A percentile compares a stretch with the other conserved stretches of the same genome.
phyloP scores from a whole-genome alignment of 2,797 vertebrate genomes.

The Spizella passerina region DNA sequence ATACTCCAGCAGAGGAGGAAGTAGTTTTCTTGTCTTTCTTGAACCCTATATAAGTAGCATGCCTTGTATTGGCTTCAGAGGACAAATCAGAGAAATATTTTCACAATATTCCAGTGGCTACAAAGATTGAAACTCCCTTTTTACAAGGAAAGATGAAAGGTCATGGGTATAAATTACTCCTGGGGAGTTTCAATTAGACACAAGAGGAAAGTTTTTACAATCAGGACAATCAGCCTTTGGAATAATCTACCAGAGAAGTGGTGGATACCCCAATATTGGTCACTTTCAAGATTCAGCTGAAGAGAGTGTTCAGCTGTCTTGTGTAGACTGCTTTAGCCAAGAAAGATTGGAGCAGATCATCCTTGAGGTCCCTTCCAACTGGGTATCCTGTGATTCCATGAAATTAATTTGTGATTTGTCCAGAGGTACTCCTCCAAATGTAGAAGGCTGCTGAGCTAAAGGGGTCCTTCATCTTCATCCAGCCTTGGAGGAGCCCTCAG shows the following conservation, averaged over 20 bases:
- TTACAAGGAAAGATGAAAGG: background rate
- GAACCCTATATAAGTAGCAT: background rate
- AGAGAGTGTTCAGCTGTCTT: rapidly evolving
- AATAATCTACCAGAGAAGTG: background rate
- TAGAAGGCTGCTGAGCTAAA: background rate
- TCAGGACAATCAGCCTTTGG: background rate
- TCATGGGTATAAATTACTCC: background rate
- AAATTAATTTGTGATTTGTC: background rate
- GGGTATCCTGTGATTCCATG: background rate
- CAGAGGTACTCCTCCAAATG: background rate
- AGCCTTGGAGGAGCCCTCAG: background rate
- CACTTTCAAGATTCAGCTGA: background rate
- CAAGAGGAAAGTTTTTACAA: background rate
- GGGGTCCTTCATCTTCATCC: background rate
- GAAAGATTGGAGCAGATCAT: background rate
- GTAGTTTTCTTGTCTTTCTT: background rate
- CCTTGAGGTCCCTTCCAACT: background rate
- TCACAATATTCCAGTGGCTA: background rate
- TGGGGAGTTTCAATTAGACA: background rate
- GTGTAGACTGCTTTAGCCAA: background rate
- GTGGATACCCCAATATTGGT: background rate
- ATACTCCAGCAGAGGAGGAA: background rate
- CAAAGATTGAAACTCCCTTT: background rate
- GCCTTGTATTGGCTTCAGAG: background rate
- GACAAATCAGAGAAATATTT: background rate